Evolutionary conservation across 1,140 invertebrate species (phyloP).

Genomic region (Drosophila ercepeae): DNA sequence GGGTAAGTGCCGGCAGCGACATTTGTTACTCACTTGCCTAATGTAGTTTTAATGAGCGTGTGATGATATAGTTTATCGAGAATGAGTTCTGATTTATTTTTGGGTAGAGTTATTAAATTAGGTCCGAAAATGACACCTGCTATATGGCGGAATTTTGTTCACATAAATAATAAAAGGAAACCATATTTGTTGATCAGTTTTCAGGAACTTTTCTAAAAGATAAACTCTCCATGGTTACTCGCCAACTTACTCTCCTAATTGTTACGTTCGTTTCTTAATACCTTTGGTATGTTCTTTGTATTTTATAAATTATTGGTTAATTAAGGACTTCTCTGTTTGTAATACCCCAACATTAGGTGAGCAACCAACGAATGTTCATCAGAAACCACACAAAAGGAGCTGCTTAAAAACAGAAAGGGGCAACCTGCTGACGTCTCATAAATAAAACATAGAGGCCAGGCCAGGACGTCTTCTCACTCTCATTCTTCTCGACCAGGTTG

Average conservation of each 20-base stretch:
- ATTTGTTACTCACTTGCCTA: conserved; percentile 18
- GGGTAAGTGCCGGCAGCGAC: conserved; percentile 25
- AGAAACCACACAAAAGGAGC: conserved; percentile 21
- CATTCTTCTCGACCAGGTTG: conserved; percentile 8
- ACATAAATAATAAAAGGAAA: not conserved
- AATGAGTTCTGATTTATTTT: not conserved
- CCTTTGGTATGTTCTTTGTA: not conserved
- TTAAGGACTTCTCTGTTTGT: conserved; percentile 18
- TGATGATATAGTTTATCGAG: conserved; percentile 20
- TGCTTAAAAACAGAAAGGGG: conserved; percentile 21
- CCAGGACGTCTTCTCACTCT: conserved; percentile 20
- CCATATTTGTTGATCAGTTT: too few relatives aligned
- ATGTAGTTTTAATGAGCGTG: conserved; percentile 37
- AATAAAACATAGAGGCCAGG: conserved; percentile 27
- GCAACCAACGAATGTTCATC: conserved; percentile 11
- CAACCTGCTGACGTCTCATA: conserved; percentile 39
- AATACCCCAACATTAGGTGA: conserved; percentile 32
- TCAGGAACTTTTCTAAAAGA: too few relatives aligned
- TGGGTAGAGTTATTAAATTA: conserved; percentile 3
- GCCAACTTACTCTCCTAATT: too few relatives aligned
- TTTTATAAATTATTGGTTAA: conserved; percentile 23
- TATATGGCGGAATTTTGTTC: not conserved
- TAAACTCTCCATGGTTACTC: not conserved
- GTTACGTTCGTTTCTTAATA: not conserved
- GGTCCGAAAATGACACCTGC: not conserved